These are phyloP conservation scores for Cinclus mexicanus DNA, from an alignment of 2,113 vertebrate species.

Conservation along the genomic window DNA sequence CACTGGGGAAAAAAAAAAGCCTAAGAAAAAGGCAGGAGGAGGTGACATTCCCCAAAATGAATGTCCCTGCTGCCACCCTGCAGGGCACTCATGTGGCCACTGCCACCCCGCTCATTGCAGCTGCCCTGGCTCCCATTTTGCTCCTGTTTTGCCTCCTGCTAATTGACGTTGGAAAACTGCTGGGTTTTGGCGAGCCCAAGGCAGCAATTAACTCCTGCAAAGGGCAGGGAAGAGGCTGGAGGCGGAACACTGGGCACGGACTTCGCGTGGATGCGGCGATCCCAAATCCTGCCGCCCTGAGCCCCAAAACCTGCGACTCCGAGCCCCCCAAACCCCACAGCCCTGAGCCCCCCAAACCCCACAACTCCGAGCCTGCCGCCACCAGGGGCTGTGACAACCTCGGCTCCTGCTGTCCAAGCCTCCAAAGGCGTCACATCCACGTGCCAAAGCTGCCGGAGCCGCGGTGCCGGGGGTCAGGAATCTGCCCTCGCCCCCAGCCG, in stretches of 20 bases:
- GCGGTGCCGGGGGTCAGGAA: neutral
- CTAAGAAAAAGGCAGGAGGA: neutral
- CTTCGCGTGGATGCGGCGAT: fast-evolving
- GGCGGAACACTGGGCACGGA: neutral
- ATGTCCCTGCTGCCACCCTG: fast-evolving
- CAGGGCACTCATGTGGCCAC: neutral
- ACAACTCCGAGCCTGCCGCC: neutral
- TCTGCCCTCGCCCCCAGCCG: neutral
- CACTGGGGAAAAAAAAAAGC: neutral
- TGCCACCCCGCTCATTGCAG: neutral
- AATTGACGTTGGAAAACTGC: neutral
- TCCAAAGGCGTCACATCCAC: fast-evolving
- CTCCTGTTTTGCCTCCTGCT: neutral
- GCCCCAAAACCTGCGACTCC: neutral
- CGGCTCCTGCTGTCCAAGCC: fast-evolving
- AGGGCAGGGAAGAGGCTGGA: neutral
- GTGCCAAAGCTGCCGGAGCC: neutral
- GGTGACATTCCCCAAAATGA: neutral
- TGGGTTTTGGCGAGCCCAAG: neutral
- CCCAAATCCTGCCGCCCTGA: neutral
- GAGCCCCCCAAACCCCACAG: no score
- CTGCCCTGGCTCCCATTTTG: neutral
- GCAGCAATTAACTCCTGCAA: neutral
- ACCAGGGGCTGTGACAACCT: neutral
- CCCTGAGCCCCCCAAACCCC: neutral